Evolutionary conservation across 2,888 invertebrate genomes (phyloP).

Genomic region (Caenorhabditis sp.): DNA sequence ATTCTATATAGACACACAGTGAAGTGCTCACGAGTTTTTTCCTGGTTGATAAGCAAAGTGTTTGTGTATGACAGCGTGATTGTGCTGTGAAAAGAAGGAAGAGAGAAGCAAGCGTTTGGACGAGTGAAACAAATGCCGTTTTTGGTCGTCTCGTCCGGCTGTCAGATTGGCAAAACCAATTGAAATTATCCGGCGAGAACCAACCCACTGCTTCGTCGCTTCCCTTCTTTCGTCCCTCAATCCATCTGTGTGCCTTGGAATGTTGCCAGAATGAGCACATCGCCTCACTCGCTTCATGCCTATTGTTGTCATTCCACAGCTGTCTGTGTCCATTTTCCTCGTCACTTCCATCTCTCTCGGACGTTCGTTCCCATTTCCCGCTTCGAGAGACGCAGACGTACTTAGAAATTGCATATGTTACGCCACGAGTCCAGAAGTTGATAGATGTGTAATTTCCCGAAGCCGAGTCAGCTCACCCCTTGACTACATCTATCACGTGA

Average conservation of each 20-base stretch:
- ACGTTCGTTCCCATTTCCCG: slow-evolving; percentile 17
- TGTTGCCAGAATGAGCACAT: slow-evolving; percentile 36
- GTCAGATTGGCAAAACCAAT: slow-evolving; percentile 52
- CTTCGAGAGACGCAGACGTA: slow-evolving; percentile 35
- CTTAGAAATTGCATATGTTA: slow-evolving; percentile 48
- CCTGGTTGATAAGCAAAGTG: slow-evolving; percentile 40
- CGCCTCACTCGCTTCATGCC: background rate
- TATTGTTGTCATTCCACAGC: slow-evolving; percentile 25
- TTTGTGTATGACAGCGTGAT: slow-evolving; percentile 13
- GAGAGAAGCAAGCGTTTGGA: background rate
- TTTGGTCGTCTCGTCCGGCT: slow-evolving; percentile 37
- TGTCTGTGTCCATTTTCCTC: slow-evolving; percentile 14
- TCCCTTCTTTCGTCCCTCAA: background rate
- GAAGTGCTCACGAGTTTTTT: slow-evolving; percentile 8
- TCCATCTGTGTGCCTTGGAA: slow-evolving; percentile 20
- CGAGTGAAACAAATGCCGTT: slow-evolving; percentile 43
- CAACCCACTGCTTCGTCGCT: slow-evolving; percentile 7
- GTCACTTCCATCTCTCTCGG: background rate
- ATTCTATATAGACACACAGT: slow-evolving; percentile 22
- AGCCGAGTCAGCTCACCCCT: background rate
- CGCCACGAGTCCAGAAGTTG: slow-evolving; percentile 30
- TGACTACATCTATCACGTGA: slow-evolving; percentile 39
- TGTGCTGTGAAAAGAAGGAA: background rate
- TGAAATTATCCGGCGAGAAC: slow-evolving; percentile 55
- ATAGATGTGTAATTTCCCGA: slow-evolving; percentile 54